These are phyloP conservation scores for Rousettus leschenaultii DNA, from an alignment of 2,113 vertebrate genomes.

Conservation along the genomic window DNA sequence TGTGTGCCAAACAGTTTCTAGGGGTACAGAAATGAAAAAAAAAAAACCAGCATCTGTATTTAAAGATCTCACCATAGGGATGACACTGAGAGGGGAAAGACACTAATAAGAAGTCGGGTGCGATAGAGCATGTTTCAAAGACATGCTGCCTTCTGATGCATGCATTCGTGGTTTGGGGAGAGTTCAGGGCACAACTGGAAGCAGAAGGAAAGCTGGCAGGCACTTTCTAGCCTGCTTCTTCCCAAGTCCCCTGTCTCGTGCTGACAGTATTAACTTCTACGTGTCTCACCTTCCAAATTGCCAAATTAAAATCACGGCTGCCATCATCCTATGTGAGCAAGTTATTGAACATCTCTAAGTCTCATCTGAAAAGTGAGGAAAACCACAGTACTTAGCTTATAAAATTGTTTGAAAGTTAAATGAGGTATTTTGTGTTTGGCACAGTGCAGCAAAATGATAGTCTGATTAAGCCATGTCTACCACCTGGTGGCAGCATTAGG, in stretches of 20 bases:
- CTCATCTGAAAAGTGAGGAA: not conserved
- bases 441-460: not conserved
- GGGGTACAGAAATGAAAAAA: not conserved
- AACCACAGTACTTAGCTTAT: not conserved
- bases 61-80: not conserved
- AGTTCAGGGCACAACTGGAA: not conserved
- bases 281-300: not conserved
- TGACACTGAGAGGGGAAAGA: not conserved
- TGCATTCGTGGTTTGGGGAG: not conserved
- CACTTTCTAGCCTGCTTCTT: not conserved
- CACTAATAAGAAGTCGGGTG: not conserved
- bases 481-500: slow-evolving; percentile 27
- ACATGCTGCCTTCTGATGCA: not conserved
- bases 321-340: not conserved
- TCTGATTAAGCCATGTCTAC: not conserved
- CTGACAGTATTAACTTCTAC: not conserved
- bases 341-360: not conserved
- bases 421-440: not conserved
- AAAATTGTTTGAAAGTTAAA: not conserved
- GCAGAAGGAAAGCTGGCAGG: not conserved
- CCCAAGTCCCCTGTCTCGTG: not conserved
- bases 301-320: not conserved
- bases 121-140: not conserved
- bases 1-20: not conserved
- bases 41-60: not conserved